Percentiles rank a stretch among this genome's conserved stretches.
Evolutionary conservation across 2,888 invertebrate genomes (phyloP).

Genomic region (Drosophila aldrichi): DNA sequence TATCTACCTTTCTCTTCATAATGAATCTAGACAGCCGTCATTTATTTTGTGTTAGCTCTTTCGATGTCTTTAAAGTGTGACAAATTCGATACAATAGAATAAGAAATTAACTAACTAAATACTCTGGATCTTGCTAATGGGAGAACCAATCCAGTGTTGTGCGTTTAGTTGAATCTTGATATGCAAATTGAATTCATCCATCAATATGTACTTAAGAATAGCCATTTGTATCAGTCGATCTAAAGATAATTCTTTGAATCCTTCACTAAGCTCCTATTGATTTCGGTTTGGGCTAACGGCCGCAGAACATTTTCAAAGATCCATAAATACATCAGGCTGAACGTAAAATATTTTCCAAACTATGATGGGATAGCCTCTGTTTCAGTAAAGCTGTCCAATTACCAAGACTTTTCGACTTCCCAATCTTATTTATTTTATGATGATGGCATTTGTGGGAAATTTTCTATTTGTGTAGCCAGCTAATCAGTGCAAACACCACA

Average conservation of each 20-base stretch:
- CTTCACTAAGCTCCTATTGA: background rate
- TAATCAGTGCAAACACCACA: slow-evolving; percentile 65
- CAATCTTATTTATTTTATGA: slow-evolving; percentile 2
- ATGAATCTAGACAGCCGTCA: background rate
- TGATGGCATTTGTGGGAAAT: slow-evolving; percentile 6
- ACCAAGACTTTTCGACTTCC: slow-evolving; percentile 4
- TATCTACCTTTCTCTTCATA: background rate
- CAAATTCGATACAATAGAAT: background rate
- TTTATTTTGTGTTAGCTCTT: background rate
- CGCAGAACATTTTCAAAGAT: background rate
- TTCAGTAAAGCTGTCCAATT: slow-evolving; percentile 3
- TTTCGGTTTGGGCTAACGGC: too few relatives aligned
- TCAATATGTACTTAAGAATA: background rate
- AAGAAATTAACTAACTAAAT: background rate
- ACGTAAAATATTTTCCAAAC: background rate
- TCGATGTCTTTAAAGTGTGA: background rate
- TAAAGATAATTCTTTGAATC: background rate
- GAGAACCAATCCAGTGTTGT: background rate
- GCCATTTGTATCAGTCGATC: background rate
- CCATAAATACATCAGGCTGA: background rate
- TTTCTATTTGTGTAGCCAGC: slow-evolving; percentile 27
- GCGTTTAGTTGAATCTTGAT: background rate
- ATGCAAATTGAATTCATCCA: background rate
- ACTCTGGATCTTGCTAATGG: background rate
- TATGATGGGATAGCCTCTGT: background rate